These are phyloP conservation scores for Pycnomerus fuliginosus DNA, from an alignment of 2,888 invertebrate species.

Conservation along the genomic window DNA sequence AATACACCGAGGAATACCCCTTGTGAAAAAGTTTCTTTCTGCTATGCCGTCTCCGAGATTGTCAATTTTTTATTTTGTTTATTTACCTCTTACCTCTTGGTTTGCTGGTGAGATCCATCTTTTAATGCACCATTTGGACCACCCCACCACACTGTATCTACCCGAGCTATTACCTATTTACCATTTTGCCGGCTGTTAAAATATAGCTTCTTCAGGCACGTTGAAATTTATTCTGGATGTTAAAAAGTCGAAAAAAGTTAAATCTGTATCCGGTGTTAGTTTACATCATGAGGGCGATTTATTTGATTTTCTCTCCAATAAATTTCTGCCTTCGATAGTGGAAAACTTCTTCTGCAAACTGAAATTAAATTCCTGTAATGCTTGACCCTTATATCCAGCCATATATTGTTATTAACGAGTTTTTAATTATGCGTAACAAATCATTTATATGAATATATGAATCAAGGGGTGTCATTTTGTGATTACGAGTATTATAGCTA, in stretches of 20 bases:
- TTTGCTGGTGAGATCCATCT: no score
- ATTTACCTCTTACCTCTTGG: no score
- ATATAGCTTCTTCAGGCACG: no score
- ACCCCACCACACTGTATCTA: slow-evolving; percentile 6
- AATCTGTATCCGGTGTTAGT: slow-evolving; percentile 3
- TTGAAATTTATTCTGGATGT: slow-evolving; percentile 6
- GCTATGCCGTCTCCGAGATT: no score
- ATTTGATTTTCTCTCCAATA: slow-evolving; percentile 12
- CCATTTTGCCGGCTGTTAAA: no score
- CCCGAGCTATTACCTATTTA: slow-evolving; percentile 6
- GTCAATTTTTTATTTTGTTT: no score
- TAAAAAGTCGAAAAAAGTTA: slow-evolving; percentile 7
- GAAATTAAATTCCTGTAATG: slow-evolving; percentile 6
- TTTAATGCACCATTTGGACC: no score
- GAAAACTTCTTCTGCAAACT: slow-evolving; percentile 8
- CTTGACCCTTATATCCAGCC: background rate
- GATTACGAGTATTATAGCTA: no score
- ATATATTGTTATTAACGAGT: background rate
- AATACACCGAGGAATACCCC: no score
- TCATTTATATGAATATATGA: background rate
- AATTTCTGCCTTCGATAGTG: slow-evolving; percentile 11
- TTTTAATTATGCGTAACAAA: background rate
- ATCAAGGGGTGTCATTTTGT: background rate
- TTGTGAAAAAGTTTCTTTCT: no score
- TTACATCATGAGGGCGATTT: no score